Evolutionary conservation across 2,888 invertebrate genomes (phyloP).

Genomic region (Mythimna vitellina): DNA sequence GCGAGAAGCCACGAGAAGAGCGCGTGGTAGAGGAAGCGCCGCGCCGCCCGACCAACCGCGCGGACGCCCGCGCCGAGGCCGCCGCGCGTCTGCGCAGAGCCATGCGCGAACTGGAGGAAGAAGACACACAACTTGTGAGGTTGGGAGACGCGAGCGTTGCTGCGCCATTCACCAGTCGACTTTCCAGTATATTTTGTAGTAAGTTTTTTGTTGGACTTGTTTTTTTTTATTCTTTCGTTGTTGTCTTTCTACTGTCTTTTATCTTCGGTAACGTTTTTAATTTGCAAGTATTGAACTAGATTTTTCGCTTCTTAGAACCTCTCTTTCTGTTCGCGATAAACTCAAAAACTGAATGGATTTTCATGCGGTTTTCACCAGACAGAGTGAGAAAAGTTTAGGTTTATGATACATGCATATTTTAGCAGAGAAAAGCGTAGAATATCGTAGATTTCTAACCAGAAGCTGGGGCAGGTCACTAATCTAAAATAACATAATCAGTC

Average conservation of each 20-base stretch:
- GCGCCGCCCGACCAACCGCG: slow-evolving; percentile 72
- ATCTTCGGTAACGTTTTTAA: neutral
- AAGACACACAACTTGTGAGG: slow-evolving; percentile 97
- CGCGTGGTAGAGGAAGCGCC: slow-evolving; percentile 92
- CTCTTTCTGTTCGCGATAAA: too few species aligned
- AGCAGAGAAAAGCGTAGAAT: too few species aligned
- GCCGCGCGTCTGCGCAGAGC: slow-evolving; percentile 91
- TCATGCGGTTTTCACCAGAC: too few species aligned
- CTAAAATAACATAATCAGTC: too few species aligned
- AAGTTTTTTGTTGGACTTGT: slow-evolving; percentile 76
- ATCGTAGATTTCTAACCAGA: too few species aligned
- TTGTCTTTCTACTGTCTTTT: neutral
- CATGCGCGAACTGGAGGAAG: slow-evolving; percentile 96
- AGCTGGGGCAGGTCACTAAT: too few species aligned
- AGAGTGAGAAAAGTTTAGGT: too few species aligned
- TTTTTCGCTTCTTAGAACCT: too few species aligned
- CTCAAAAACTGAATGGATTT: too few species aligned
- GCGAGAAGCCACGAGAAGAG: slow-evolving; percentile 87
- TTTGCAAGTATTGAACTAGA: neutral
- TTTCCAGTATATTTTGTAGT: slow-evolving; percentile 99
- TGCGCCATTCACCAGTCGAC: slow-evolving; percentile 99
- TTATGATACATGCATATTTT: too few species aligned
- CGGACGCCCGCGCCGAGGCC: slow-evolving; percentile 80
- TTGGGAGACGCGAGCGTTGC: slow-evolving; percentile 99
- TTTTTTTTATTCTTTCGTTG: too few species aligned